A percentile compares a stretch with the other conserved stretches of the same genome.
These are phyloP conservation scores for Lacanobia oleracea DNA, from an alignment of 2,888 invertebrate genomes.

Conservation along the genomic window DNA sequence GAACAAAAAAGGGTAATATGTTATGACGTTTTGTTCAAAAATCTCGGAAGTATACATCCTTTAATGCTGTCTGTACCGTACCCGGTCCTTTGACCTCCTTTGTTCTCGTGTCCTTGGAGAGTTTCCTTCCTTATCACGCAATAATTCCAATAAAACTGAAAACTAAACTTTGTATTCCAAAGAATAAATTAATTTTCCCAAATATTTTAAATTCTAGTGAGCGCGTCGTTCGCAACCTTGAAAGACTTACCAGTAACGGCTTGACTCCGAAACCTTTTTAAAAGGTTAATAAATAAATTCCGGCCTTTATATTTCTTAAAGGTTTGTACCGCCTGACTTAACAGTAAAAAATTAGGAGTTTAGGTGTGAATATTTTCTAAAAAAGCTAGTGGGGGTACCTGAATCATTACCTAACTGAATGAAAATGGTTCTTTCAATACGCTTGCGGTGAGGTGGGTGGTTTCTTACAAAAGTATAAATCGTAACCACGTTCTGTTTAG, in stretches of 20 bases:
- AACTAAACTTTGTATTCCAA: slow-evolving; percentile 41
- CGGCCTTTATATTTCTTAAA: slow-evolving; percentile 53
- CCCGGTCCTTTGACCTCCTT: slow-evolving; percentile 7
- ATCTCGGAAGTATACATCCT: not conserved
- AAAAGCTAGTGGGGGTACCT: slow-evolving; percentile 16
- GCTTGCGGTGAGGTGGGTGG: slow-evolving; percentile 7
- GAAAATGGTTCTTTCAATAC: slow-evolving; percentile 27
- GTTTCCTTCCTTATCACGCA: slow-evolving; percentile 47
- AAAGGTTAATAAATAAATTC: slow-evolving; percentile 62
- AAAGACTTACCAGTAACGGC: slow-evolving; percentile 52
- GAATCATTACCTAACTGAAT: slow-evolving; percentile 24
- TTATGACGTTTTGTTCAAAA: not conserved
- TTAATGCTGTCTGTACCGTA: slow-evolving; percentile 9
- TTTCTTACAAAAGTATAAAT: slow-evolving; percentile 1
- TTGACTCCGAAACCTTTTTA: slow-evolving; percentile 54
- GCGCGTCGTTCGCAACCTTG: slow-evolving; percentile 42
- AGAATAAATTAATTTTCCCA: slow-evolving; percentile 49
- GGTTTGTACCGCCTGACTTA: slow-evolving; percentile 38
- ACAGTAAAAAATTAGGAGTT: slow-evolving; percentile 34
- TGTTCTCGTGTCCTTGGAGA: slow-evolving; percentile 33
- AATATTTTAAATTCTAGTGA: slow-evolving; percentile 55
- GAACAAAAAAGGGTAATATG: not conserved
- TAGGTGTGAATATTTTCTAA: slow-evolving; percentile 36
- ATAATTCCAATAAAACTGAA: slow-evolving; percentile 39
- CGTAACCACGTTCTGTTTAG: slow-evolving; percentile 8